Evolutionary conservation across 2,888 invertebrate genomes (phyloP).

Genomic region (Acleris emargana): DNA sequence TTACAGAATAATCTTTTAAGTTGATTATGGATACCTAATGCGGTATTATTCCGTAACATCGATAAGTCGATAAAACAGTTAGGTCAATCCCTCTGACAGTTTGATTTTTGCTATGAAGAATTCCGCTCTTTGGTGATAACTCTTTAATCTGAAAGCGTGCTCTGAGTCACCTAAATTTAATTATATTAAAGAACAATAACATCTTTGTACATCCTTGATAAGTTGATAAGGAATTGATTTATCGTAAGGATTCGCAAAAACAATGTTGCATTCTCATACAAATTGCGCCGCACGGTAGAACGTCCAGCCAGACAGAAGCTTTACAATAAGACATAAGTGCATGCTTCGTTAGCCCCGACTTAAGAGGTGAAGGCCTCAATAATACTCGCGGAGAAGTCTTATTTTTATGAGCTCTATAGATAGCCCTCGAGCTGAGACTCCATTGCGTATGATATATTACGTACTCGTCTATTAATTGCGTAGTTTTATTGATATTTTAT

Average conservation of each 20-base stretch:
- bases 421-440: conserved; percentile 16
- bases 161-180: too few relatives aligned
- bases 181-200: conserved; percentile 7
- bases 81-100: too few relatives aligned
- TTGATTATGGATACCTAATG: too few relatives aligned
- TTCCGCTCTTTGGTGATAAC: too few relatives aligned
- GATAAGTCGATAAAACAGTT: too few relatives aligned
- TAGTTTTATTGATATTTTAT: too few relatives aligned
- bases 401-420: conserved; percentile 28
- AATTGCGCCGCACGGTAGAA: conserved; percentile 3
- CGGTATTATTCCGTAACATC: too few relatives aligned
- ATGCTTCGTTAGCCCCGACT: conserved; percentile 19
- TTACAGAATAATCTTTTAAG: too few relatives aligned
- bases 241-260: conserved; percentile 13
- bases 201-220: conserved; percentile 21
- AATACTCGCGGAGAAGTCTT: neutral
- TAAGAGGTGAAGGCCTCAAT: conserved; percentile 26
- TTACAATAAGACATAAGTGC: conserved; percentile 11
- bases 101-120: too few relatives aligned
- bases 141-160: too few relatives aligned
- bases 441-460: conserved; percentile 5
- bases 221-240: conserved; percentile 3
- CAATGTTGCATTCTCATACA: neutral
- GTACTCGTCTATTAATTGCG: conserved; percentile 13
- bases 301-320: neutral